phyloP scores from a whole-genome alignment of 2,113 vertebrate species.

The Python bivittatus region DNA sequence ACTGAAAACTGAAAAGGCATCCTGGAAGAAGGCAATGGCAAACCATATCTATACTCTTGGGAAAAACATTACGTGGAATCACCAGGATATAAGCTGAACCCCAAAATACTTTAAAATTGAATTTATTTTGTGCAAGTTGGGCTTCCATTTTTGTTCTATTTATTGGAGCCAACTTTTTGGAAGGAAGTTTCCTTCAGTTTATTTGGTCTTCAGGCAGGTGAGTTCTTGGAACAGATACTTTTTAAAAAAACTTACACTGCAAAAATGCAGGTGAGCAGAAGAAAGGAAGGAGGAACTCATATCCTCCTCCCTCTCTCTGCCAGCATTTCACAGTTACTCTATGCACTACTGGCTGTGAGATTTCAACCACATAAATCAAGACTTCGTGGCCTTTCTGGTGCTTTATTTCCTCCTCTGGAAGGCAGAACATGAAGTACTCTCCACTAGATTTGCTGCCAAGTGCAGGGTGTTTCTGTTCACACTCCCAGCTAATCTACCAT shows the following conservation, averaged over 20 bases:
- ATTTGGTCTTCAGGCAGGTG: neutral
- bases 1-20: neutral
- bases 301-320: neutral
- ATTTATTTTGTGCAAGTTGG: neutral
- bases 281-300: neutral
- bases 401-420: constrained; percentile 45
- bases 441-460: constrained; percentile 37
- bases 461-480: constrained; percentile 25
- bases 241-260: neutral
- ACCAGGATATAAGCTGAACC: neutral
- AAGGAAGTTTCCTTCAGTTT: neutral
- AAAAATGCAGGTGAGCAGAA: neutral
- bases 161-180: neutral
- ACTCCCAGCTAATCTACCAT: neutral
- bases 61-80: neutral
- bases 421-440: constrained; percentile 56
- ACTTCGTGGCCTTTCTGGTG: constrained; percentile 23
- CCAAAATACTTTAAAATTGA: neutral
- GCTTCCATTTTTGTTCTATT: neutral
- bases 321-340: constrained; percentile 35
- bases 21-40: neutral
- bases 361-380: constrained; percentile 56
- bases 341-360: neutral
- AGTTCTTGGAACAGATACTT: neutral
- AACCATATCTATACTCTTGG: neutral